Evolutionary conservation across 2,888 invertebrate genomes (phyloP), one percentile per base, ranked within the genome.

Genomic region (Neoscelio sp.): DNA sequence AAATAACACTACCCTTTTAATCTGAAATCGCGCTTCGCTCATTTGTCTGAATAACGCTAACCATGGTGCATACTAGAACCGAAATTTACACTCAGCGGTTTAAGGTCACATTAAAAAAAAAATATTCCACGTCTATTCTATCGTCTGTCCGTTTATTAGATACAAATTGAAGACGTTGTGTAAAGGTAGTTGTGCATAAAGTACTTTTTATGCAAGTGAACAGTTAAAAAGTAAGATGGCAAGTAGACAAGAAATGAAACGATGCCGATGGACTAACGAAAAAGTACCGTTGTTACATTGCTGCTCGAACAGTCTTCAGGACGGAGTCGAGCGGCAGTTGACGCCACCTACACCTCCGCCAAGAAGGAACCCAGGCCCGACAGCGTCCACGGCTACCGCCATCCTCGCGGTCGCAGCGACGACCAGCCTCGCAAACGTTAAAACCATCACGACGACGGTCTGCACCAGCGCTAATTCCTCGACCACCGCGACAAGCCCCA

Each of bases 301-400:
- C 83, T 82, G 82, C 78, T 82, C 82, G 83, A 84, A 89, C 91
- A 92, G 92, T 92, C 91, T 92, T 91, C 92, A 92, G 92, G 91
- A 91, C 87, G 92, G 92, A 87, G 91, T 92, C 92, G 91, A 91
- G 91, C 91, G 92, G 89, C 94, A 94, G 91, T 91, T 93, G 91
- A 93, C 93, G 90, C 93, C 93, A 85, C 92, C 93, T 81, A 92
- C 92, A 84, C 92, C 92, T 82, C 93, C 93, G 83, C 92, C 93
- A 85, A 91, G 92, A 85, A 91, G 92, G 85, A 89, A 89, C 81
- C 86, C 86, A 82, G 85, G 84, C 65, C 70, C 85, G 67, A 74
- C 85, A 79, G 78, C 86, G 33, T 84, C 87, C 81, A 84, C 85
- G n/a, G 85, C 86, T 77, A 85, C 86, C 23, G 80, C 85, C 52